phyloP scores from a whole-genome alignment of 2,797 vertebrate genomes.

The Huso huso region DNA sequence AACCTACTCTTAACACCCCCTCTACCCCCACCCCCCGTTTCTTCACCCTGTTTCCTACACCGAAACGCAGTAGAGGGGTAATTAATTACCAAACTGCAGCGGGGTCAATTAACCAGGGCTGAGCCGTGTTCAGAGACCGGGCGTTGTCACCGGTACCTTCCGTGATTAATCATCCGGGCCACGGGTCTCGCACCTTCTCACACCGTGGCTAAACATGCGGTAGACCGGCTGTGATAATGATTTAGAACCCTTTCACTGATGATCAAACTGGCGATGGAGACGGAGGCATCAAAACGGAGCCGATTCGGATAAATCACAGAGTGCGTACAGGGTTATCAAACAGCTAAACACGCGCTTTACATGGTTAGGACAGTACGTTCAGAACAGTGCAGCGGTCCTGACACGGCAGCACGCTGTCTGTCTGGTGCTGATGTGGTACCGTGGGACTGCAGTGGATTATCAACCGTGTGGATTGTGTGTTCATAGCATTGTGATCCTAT shows the following conservation, averaged over 20 bases:
- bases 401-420: too few relatives aligned
- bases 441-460: too few relatives aligned
- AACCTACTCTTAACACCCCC: slow-evolving; percentile 48
- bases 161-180: slow-evolving; percentile 61
- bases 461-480: too few relatives aligned
- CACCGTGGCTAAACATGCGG: slow-evolving; percentile 34
- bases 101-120: slow-evolving; percentile 62
- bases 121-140: slow-evolving; percentile 38
- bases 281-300: background rate
- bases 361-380: too few relatives aligned
- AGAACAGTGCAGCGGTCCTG: too few relatives aligned
- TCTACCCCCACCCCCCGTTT: too few relatives aligned
- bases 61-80: slow-evolving; percentile 43
- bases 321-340: too few relatives aligned
- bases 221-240: slow-evolving; percentile 34
- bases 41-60: background rate
- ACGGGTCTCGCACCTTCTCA: slow-evolving; percentile 48
- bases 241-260: slow-evolving; percentile 33
- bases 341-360: too few relatives aligned
- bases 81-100: slow-evolving; percentile 69
- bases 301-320: too few relatives aligned
- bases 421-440: too few relatives aligned
- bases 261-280: slow-evolving; percentile 14
- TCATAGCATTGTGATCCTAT: too few relatives aligned
- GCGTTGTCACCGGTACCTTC: slow-evolving; percentile 46